Percentiles rank a stretch among this genome's conserved stretches.
phyloP scores from a whole-genome alignment of 2,797 vertebrate species.

The Tragopan temminckii region DNA sequence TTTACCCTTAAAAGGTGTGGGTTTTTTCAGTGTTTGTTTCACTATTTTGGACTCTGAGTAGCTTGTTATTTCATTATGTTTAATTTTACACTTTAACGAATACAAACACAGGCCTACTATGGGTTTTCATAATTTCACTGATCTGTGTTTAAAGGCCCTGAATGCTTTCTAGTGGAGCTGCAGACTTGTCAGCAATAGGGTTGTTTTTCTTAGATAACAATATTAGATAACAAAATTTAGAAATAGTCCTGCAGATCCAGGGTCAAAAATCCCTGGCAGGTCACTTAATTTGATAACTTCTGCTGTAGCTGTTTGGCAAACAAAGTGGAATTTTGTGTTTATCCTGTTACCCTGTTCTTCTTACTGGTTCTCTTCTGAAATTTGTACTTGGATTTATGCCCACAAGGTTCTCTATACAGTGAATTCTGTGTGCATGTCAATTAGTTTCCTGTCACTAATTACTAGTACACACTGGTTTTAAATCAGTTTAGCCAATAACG shows the following conservation, averaged over 20 bases:
- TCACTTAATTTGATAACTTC: neutral
- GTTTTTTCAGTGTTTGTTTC: neutral
- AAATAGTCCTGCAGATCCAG: neutral
- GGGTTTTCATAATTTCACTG: neutral
- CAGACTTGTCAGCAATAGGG: neutral
- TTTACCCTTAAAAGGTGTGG: fast-evolving
- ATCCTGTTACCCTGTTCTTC: neutral
- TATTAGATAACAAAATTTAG: too few species aligned
- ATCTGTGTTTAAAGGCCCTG: neutral
- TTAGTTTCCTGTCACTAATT: neutral
- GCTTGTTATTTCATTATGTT: neutral
- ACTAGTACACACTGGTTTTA: neutral
- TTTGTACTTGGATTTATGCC: neutral
- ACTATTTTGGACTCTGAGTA: fast-evolving
- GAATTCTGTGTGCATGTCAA: neutral
- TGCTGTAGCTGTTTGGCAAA: neutral
- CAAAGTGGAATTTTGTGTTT: neutral
- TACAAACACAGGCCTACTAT: neutral
- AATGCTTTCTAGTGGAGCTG: neutral
- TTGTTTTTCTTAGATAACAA: neutral
- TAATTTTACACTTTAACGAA: neutral
- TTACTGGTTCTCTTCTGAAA: neutral
- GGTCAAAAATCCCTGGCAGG: neutral
- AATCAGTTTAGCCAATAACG: neutral
- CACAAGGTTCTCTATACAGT: neutral